Conservation (phyloP, 2,113 vertebrate species). For the Mormyrus lacerda region DNA sequence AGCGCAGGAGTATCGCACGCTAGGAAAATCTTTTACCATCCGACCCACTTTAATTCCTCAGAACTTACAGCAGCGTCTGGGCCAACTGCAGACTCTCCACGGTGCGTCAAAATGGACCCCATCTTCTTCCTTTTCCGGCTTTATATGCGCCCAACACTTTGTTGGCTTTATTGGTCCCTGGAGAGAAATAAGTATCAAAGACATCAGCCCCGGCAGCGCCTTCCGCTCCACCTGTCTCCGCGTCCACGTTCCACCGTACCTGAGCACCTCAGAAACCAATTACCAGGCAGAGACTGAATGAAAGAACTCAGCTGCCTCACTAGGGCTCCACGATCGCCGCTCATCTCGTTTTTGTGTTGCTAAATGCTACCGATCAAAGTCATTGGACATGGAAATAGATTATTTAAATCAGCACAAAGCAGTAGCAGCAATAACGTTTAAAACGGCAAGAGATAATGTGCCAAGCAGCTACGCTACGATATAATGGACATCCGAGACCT, state of each 20-base stretch:
- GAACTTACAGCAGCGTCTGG: not conserved
- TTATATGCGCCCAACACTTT: not conserved
- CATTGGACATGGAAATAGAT: not conserved
- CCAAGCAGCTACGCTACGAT: not conserved
- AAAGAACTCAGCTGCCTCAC: not conserved
- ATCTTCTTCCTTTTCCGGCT: not conserved
- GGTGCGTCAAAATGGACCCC: not conserved
- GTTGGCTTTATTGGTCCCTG: not conserved
- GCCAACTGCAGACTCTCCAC: not conserved
- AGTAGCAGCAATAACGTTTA: not conserved
- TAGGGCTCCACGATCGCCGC: not conserved
- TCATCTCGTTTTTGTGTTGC: not conserved
- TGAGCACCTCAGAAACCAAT: not conserved
- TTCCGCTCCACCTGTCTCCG: not conserved
- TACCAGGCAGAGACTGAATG: not conserved
- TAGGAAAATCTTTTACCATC: not conserved
- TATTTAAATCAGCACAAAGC: not conserved
- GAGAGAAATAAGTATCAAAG: not conserved
- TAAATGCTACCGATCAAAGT: not conserved
- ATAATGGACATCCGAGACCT: not conserved
- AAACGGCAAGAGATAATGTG: not conserved
- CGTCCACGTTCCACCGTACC: not conserved
- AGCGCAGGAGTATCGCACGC: not conserved
- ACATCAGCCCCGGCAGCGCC: not conserved
- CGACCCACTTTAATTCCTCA: not conserved